phyloP scores from a whole-genome alignment of 2,113 vertebrate genomes.

The Sinocyclocheilus rhinocerous region DNA sequence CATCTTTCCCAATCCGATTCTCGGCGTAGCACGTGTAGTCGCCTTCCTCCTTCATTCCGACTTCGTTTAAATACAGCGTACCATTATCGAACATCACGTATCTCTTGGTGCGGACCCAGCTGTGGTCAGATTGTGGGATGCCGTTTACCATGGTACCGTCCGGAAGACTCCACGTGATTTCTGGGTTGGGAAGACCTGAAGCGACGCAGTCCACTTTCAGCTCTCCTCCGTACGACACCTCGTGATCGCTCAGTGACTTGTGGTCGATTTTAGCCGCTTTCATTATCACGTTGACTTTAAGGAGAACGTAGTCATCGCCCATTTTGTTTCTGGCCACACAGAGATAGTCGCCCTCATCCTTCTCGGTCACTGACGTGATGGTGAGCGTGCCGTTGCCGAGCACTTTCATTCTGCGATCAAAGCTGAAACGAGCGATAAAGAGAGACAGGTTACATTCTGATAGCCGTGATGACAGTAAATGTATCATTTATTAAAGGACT shows the following conservation, averaged over 20 bases:
- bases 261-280: conserved; percentile 85
- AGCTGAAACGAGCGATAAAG: conserved; percentile 65
- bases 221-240: conserved; percentile 81
- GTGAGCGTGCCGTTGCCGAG: conserved; percentile 86
- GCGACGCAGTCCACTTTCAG: conserved; percentile 91
- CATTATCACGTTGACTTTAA: conserved; percentile 85
- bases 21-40: conserved; percentile 91
- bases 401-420: conserved; percentile 82
- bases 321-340: conserved; percentile 90
- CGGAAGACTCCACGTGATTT: conserved; percentile 89
- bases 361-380: conserved; percentile 82
- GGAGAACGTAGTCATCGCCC: conserved; percentile 83
- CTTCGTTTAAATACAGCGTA: conserved; percentile 85
- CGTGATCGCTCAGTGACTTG: conserved; percentile 77
- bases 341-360: conserved; percentile 89
- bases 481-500: neutral
- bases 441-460: neutral
- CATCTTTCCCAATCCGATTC: conserved; percentile 89
- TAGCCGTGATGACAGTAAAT: neutral
- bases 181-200: conserved; percentile 87
- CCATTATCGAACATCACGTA: conserved; percentile 90
- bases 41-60: conserved; percentile 84
- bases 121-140: conserved; percentile 79
- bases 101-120: conserved; percentile 72
- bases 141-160: conserved; percentile 89